Evolutionary conservation across 1,140 invertebrate species (phyloP), one percentile per base, ranked within the genome.

Genomic region (Calosoma granatense): DNA sequence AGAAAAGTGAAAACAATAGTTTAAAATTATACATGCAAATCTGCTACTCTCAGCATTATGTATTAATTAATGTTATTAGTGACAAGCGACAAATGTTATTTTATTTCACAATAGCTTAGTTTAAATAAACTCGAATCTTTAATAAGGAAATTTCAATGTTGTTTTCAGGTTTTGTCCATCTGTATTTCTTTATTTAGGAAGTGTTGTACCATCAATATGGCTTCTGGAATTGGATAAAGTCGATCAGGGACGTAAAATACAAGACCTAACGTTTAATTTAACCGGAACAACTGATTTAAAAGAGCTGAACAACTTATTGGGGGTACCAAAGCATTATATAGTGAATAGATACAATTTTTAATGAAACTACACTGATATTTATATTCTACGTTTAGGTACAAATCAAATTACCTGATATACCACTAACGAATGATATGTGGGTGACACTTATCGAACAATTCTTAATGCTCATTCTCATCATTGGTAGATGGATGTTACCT

Each of bases 361-460:
- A 30, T 4, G 14, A 30, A 30, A 30, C 4, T 30, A 6, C 14
- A 53, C 6, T 53, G 6, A n/a, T 21, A 20, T 12, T 6, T 22
- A 20, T 23, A 47, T 17, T 47, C 43, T 57, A 60, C 60, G 59
- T 66, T 22, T 20, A 78, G 77, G 73, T 78, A 6, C 74, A 77
- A 60, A 74, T 79, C 52, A 73, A 76, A 43, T 64, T 85, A 15
- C 79, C 83, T 1, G 80, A 83, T 14, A 78, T 83, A 4, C 80
- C 81, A 57, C 78, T 86, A 55, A 83, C 82, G 14, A 81, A 83
- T 0, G 84, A 88, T 61, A 88, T 82, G 19, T 93, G 89, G 89
- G 86, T 91, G 36, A 88, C 87, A 0, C 72, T 92, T 2, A 87
- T 94, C 36, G 91, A 94, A 64, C 92, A 94, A 71, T 86, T 94